Evolutionary conservation across 2,113 vertebrate species (phyloP).

Genomic region (Megatriorchis doriae): DNA sequence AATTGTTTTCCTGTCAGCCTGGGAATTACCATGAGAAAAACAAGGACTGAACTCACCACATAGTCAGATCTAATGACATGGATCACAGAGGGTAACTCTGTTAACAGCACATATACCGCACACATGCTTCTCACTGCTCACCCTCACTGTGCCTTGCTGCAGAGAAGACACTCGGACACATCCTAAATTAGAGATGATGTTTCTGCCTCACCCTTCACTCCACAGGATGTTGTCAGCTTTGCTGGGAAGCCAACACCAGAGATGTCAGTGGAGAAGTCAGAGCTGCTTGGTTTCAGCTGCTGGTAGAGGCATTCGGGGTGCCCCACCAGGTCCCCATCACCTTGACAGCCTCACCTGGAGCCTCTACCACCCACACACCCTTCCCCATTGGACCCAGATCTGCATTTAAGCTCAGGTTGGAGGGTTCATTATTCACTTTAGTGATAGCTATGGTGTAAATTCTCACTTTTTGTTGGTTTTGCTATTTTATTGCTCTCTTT

Average conservation of each 20-base stretch:
- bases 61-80: accelerated
- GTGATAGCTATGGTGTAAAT: accelerated
- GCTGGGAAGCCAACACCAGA: background rate
- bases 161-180: accelerated
- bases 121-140: accelerated
- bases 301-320: accelerated
- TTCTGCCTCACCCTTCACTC: too few species aligned
- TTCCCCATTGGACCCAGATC: too few species aligned
- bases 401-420: background rate
- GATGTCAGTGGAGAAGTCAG: too few species aligned
- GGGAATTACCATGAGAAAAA: too few species aligned
- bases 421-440: accelerated
- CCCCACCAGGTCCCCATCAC: background rate
- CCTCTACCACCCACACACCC: background rate
- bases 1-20: background rate
- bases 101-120: background rate
- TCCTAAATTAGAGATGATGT: background rate
- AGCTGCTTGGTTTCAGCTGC: background rate
- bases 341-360: background rate
- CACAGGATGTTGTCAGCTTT: background rate
- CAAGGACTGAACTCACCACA: background rate
- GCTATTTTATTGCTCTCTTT: accelerated
- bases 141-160: accelerated
- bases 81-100: too few species aligned
- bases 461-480: too few species aligned